Base-by-base conservation (phyloP, 2,888 invertebrate genomes). In the Agrochola litura region DNA sequence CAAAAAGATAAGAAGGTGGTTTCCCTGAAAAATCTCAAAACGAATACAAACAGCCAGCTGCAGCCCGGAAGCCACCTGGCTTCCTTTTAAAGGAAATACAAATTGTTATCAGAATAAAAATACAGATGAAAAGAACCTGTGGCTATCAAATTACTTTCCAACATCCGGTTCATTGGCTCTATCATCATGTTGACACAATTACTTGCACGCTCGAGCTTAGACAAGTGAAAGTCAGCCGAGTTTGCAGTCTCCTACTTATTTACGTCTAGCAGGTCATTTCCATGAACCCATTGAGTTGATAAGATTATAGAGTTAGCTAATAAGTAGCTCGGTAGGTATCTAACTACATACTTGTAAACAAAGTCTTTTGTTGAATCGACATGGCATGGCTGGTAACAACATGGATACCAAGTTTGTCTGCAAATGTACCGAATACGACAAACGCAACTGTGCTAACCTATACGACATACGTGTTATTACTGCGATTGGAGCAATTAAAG, bases 201-300 rank as follows among this genome's bases (percentile, higher is more conserved):
- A 81, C 76, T 79, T 82, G 77, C 82, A 87, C 77, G 75, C 82
- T 85, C 76, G 71, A 83, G 83, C 77, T 83, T 80, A 87, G 81
- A 81, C 81, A 84, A 91, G 89, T 90, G 91, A 92, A 92, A 92
- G 91, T 91, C 71, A 79, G 91, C 90, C 86, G 84, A 88, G 79
- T 74, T 56, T 83, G 89, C 91, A 87, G 84, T 89, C 88, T 86
- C 79, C 80, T 80, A 84, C 82, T 89, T 91, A 89, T 89, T 92
- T 90, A 90, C 83, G 89, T 91, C 91, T 90, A 85, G 84, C 83
- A 84, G 87, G 86, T 87, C 86, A 86, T 89, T 93, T 92, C 93
- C 89, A 89, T 92, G 92, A 93, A 93, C 90, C 84, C 84, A 63
- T 66, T 88, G 83, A 85, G 82, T 83, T 88, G 91, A 93, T 92